Evolutionary conservation across 2,113 vertebrate species (phyloP).

Genomic region (Mungos mungo): DNA sequence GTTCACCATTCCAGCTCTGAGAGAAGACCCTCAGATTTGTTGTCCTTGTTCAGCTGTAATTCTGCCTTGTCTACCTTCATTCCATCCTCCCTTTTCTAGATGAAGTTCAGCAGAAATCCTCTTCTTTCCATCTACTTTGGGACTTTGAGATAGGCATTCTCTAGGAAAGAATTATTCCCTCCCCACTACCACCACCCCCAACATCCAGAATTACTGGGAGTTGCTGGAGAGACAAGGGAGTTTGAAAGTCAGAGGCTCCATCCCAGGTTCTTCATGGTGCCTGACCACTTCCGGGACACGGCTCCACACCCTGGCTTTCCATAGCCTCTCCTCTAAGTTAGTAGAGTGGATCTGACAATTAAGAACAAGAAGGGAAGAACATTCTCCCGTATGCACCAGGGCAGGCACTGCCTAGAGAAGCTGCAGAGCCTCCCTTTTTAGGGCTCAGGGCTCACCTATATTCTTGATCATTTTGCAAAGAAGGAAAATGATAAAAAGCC

Average conservation of each 20-base stretch:
- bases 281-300: background rate
- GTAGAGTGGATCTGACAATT: background rate
- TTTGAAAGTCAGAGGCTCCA: background rate
- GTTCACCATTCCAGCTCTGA: background rate
- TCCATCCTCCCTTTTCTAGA: background rate
- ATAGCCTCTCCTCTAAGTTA: constrained; percentile 23
- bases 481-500: constrained; percentile 20
- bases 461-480: background rate
- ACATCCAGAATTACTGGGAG: background rate
- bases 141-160: background rate
- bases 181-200: background rate
- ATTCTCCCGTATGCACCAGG: background rate
- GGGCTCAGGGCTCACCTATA: background rate
- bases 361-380: background rate
- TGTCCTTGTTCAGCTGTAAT: constrained; percentile 9
- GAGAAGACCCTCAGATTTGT: background rate
- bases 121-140: background rate
- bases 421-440: background rate
- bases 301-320: background rate
- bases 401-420: background rate
- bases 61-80: constrained; percentile 21
- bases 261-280: background rate
- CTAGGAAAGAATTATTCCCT: background rate
- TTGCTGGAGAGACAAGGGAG: background rate
- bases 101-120: constrained; percentile 7